A percentile compares a stretch with the other conserved stretches of the same genome.
These are phyloP conservation scores for Gavia stellata DNA, from an alignment of 2,113 vertebrate species.

Conservation along the genomic window DNA sequence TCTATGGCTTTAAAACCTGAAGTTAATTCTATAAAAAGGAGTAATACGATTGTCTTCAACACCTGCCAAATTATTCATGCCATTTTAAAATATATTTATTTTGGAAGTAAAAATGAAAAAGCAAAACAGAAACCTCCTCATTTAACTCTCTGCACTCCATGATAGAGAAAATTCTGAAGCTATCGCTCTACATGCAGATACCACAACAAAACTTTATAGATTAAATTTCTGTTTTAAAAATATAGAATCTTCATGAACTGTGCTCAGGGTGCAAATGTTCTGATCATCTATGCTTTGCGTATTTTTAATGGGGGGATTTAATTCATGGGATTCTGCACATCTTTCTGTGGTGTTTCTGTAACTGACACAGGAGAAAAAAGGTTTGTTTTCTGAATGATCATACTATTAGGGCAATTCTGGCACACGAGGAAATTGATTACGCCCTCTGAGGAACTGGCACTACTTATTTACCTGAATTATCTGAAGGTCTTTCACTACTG, in stretches of 20 bases:
- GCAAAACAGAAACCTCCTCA: neutral
- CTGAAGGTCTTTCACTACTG: neutral
- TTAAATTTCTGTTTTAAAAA: neutral
- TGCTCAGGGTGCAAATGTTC: neutral
- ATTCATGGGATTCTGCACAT: neutral
- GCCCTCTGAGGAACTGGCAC: neutral
- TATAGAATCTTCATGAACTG: neutral
- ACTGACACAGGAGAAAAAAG: neutral
- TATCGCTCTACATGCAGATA: neutral
- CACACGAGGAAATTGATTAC: neutral
- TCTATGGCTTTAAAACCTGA: neutral
- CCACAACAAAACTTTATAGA: neutral
- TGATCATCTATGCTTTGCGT: neutral
- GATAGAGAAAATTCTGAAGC: neutral
- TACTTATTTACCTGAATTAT: neutral
- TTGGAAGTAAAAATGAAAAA: neutral
- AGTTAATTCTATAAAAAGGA: neutral
- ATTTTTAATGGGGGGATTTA: neutral
- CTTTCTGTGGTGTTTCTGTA: neutral
- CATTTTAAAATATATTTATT: neutral
- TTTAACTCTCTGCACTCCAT: neutral
- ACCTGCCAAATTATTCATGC: neutral
- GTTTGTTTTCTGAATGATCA: neutral
- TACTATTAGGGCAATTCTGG: neutral
- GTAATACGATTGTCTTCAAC: neutral